Conservation (phyloP, 2,113 vertebrate species). For the Cricetomys ansorgei region DNA sequence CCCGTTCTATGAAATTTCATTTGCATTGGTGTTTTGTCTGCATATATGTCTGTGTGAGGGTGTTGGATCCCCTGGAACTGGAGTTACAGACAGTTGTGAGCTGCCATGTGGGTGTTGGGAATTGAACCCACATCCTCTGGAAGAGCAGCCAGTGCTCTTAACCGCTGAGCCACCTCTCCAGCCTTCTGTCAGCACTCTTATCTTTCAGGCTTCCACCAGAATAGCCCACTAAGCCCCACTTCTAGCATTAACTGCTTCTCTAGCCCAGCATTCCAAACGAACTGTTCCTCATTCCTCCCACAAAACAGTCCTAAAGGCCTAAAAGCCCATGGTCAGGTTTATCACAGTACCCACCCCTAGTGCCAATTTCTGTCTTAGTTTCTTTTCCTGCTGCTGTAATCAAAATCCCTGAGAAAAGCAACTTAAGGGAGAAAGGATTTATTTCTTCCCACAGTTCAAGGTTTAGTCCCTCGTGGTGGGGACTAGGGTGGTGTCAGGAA, state of each 20-base stretch:
- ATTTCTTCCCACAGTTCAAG: neutral
- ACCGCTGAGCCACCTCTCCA: neutral
- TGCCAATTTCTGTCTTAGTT: neutral
- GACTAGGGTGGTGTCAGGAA: too few relatives aligned
- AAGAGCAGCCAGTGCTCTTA: neutral
- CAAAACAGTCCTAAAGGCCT: neutral
- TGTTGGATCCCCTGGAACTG: neutral
- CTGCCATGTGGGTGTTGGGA: neutral
- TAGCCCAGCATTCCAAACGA: neutral
- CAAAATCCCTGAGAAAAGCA: neutral
- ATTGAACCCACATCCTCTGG: neutral
- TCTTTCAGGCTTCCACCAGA: neutral
- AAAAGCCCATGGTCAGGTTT: neutral
- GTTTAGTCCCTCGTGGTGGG: neutral
- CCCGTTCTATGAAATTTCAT: neutral
- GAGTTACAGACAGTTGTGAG: neutral
- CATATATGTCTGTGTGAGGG: neutral
- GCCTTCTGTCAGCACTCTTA: neutral
- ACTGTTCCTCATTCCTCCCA: neutral
- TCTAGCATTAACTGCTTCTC: neutral
- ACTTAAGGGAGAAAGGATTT: neutral
- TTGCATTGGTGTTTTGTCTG: neutral
- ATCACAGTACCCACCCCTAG: neutral
- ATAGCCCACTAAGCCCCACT: neutral
- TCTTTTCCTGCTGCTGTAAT: neutral